Base-by-base conservation (phyloP, 2,113 vertebrate genomes). In the Reinhardtius hippoglossoides region DNA sequence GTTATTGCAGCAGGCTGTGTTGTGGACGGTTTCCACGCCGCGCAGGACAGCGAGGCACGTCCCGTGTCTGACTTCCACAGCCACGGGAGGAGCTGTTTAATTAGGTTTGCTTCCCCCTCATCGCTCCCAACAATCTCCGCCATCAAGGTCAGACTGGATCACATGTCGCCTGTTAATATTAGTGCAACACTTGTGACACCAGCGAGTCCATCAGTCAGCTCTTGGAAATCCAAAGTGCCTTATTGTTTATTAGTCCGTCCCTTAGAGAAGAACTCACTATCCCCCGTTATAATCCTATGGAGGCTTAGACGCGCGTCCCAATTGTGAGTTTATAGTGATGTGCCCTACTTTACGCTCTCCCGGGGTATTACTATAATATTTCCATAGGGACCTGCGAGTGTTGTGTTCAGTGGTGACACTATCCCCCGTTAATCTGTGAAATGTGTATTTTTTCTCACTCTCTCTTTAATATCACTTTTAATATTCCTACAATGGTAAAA, bases 21-120 rank as follows among this genome's bases (percentile, higher is more conserved):
- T 15, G 31, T 35, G 31, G 31, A 35, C 6, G 31, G 9, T 9
- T 12, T 40, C 9, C 37, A 14, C 44, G 44, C 14, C 44, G 3
- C 44, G 44, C 80, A 76, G 63, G 76, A 71, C 83, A 69, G 71
- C 46, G 26, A 27, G 27, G 6, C 31, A 31, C 81, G 88, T 89
- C 82, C 88, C 87, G 75, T 78, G 84, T 88, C 86, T 81, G 86
- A 85, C 86, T 88, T 63, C 12, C 21, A 75, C 77, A 71, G 78
- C 90, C 79, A 57, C 87, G 83, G 73, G 89, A 90, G 91, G 91
- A 89, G 88, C 89, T 84, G 67, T 93, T 93, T 92, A 92, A 93
- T 92, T 89, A 85, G 87, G 84, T 89, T 88, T 89, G 75, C 72
- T 8, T 7, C 27, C 27, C 63, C 80, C 70, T 79, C 80, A 74